Evolutionary conservation across 2,888 invertebrate species (phyloP), one percentile per base, ranked within the genome.

Genomic region (Eupeodes luniger): DNA sequence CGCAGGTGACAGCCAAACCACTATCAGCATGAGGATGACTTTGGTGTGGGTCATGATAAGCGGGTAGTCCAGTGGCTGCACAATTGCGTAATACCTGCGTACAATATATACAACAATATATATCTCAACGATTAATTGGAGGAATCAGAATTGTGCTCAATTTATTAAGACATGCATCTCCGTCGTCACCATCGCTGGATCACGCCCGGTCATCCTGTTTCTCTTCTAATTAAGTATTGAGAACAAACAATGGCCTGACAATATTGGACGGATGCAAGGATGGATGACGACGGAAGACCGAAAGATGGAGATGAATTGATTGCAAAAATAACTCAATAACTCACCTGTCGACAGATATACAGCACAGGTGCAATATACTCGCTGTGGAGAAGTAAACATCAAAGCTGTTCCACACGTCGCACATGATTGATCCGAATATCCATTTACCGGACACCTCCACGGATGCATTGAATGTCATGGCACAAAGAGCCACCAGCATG

Each of bases 331-430:
- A 84, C 85, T 72, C 85, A 86, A 81, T 84, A 77, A 89, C 91
- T 92, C 90, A 94, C 93, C 93, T 92, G 93, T 98, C 98, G 78
- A 98, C 98, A 90, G 97, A 97, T 93, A 99, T 99, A 94, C 98
- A 98, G 92, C 98, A 98, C 75, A 99, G 94, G 93, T 99, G 98
- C 69, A 98, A 95, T 86, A 99, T 98, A 88, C 98, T 98, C 7
- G 98, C 98, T 74, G 96, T 98, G 90, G 96, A 98, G 94, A 98
- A 98, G 92, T 98, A 97, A 3, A 99, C 98, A 93, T 99, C 98
- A 89, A 98, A 95, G 51, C 98, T 97, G 93, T 98, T 98, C 96
- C 97, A 99, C 75, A 98, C 96, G 94, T 98, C 98, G 94, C 98
- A 99, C 96, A 98, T 97, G 91, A 97, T 94, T 91, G 96, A 95